phyloP scores from a whole-genome alignment of 92 coral and sea anemone genomes.

The Siderastrea radians region DNA sequence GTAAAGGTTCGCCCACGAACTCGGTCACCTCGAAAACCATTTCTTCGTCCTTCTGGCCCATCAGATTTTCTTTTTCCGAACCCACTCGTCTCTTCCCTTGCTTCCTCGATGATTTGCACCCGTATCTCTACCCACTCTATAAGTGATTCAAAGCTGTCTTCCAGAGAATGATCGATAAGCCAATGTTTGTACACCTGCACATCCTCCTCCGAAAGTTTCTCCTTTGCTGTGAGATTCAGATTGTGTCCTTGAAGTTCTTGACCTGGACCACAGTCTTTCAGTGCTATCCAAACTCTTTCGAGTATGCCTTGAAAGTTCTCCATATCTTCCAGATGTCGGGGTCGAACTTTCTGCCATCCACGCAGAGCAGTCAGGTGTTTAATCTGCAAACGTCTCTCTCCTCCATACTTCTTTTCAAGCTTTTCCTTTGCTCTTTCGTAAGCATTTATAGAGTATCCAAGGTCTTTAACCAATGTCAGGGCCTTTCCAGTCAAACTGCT shows the following conservation, averaged over 20 bases:
- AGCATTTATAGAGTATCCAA: too few species aligned
- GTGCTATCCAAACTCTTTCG: too few species aligned
- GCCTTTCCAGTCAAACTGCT: too few species aligned
- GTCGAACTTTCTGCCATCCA: too few species aligned
- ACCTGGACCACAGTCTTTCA: too few species aligned
- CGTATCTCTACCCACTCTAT: conserved; percentile 64
- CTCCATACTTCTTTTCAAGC: too few species aligned
- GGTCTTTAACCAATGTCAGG: too few species aligned
- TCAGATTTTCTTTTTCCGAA: conserved; percentile 28
- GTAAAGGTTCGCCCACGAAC: conserved; percentile 21
- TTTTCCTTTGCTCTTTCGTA: background rate
- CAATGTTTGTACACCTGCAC: conserved; percentile 36
- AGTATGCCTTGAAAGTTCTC: too few species aligned
- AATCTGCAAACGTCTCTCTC: too few species aligned
- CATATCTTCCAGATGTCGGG: too few species aligned
- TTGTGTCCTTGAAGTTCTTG: conserved; percentile 7
- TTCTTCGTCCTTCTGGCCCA: background rate
- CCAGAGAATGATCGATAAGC: background rate
- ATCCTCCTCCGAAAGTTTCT: conserved; percentile 39
- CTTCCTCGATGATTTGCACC: conserved; percentile 69
- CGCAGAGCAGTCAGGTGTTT: too few species aligned
- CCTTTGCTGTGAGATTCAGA: conserved; percentile 47
- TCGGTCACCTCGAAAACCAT: background rate
- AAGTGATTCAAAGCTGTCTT: too few species aligned
- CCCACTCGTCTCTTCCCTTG: conserved; percentile 60